Evolutionary conservation across 2,888 invertebrate species (phyloP).

Genomic region (Glyphotaelius pellucidus): DNA sequence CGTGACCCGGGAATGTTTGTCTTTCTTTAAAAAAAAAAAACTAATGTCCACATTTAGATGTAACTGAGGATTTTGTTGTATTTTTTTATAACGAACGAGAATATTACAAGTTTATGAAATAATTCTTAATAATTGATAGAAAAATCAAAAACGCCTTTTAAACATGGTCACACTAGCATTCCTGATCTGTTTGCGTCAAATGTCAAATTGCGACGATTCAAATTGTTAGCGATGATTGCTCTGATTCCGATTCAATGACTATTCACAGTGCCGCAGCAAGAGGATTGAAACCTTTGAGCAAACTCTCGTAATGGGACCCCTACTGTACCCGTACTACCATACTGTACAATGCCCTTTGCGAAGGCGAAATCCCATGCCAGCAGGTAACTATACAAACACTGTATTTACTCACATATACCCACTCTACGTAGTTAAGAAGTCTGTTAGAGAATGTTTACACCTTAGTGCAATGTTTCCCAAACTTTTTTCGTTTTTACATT

Average conservation of each 20-base stretch:
- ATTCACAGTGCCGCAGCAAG: not conserved
- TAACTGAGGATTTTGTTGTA: no score
- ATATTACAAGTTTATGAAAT: no score
- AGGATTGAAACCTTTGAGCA: not conserved
- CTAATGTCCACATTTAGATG: no score
- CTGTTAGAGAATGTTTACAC: not conserved
- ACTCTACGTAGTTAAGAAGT: not conserved
- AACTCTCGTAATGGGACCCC: not conserved
- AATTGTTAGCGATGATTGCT: constrained; percentile 29
- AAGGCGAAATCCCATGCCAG: not conserved
- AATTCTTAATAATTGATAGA: no score
- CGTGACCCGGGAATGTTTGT: no score
- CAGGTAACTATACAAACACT: not conserved
- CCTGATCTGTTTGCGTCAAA: constrained; percentile 14
- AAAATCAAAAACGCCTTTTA: not conserved
- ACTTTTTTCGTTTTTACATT: no score
- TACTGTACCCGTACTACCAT: not conserved
- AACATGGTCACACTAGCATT: not conserved
- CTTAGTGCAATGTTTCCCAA: no score
- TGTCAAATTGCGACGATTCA: not conserved
- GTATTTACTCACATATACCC: not conserved
- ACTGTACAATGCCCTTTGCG: not conserved
- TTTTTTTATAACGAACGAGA: no score
- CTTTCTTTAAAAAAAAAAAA: no score
- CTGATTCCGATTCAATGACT: constrained; percentile 6